A percentile compares a stretch with the other conserved stretches of the same genome.
Conservation (phyloP, 35 echinoderm and acorn worm genomes). For the Strongylocentrotus purpuratus region DNA sequence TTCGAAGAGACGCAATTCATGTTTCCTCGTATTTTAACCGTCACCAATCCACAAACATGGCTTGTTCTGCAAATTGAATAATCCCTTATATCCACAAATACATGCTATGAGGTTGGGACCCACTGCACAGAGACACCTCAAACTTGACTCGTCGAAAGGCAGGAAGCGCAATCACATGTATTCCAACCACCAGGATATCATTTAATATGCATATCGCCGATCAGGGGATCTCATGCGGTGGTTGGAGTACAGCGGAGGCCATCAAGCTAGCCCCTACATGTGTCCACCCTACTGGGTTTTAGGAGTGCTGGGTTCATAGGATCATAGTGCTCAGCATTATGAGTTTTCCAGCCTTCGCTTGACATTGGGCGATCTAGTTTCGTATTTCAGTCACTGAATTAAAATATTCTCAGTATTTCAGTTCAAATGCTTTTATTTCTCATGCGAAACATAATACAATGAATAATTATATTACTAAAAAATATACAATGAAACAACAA, state of each 20-base stretch:
- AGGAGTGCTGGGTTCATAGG: not conserved
- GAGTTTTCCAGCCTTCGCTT: not conserved
- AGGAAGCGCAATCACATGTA: slow-evolving; percentile 29
- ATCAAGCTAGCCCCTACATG: not conserved
- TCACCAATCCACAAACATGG: slow-evolving; percentile 2
- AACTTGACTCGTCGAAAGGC: not conserved
- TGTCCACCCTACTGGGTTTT: not conserved
- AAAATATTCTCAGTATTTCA: not conserved
- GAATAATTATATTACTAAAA: too few species aligned
- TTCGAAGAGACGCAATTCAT: not conserved
- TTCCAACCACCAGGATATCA: slow-evolving; percentile 30
- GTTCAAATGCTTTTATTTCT: too few species aligned
- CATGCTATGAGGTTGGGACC: not conserved
- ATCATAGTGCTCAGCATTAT: not conserved
- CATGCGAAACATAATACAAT: too few species aligned
- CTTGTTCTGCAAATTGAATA: slow-evolving; percentile 16
- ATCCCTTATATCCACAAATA: slow-evolving; percentile 26
- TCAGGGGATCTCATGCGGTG: slow-evolving; percentile 1
- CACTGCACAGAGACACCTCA: not conserved
- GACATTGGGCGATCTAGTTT: not conserved
- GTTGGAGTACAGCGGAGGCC: not conserved
- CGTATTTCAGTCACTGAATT: not conserved
- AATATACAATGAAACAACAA: too few species aligned
- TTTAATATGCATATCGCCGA: not conserved
- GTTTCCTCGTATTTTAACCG: not conserved